phyloP scores from a whole-genome alignment of 2,797 vertebrate species.

The Parambassis ranga region DNA sequence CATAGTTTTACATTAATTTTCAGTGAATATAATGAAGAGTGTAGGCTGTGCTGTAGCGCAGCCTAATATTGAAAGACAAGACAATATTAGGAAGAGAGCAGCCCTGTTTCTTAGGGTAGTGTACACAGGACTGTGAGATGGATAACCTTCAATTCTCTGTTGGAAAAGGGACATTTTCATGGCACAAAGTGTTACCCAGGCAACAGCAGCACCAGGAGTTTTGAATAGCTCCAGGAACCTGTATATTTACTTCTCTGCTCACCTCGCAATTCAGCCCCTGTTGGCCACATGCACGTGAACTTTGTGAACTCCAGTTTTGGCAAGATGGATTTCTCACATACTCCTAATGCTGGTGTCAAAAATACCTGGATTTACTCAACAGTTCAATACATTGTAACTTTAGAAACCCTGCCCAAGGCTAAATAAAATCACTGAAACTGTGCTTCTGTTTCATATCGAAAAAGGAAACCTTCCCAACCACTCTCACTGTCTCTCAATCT shows the following conservation, averaged over 20 bases:
- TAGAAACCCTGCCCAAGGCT: constrained; percentile 14
- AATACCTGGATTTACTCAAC: constrained; percentile 31
- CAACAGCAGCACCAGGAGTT: constrained; percentile 68
- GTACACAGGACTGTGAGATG: constrained; percentile 32
- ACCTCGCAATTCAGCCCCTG: not conserved
- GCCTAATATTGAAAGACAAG: constrained; percentile 1
- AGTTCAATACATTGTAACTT: constrained; percentile 5
- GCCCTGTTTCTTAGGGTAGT: constrained; percentile 13
- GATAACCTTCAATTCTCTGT: constrained; percentile 59
- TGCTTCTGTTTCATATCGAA: not conserved
- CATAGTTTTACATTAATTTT: constrained; percentile 31
- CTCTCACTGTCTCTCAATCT: not conserved
- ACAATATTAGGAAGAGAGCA: constrained; percentile 2
- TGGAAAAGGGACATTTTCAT: constrained; percentile 49
- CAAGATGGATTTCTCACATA: not conserved
- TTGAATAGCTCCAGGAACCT: constrained; percentile 26
- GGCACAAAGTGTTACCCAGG: constrained; percentile 74
- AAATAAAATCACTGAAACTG: not conserved
- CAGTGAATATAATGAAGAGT: too few species aligned
- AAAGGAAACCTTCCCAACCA: not conserved
- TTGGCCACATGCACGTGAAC: constrained; percentile 8
- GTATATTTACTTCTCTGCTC: constrained; percentile 2
- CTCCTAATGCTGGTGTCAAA: not conserved
- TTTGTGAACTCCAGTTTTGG: constrained; percentile 3
- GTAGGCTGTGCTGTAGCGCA: not conserved